Base-by-base conservation (phyloP, 2,797 vertebrate species). In the Diplodus sargus region DNA sequence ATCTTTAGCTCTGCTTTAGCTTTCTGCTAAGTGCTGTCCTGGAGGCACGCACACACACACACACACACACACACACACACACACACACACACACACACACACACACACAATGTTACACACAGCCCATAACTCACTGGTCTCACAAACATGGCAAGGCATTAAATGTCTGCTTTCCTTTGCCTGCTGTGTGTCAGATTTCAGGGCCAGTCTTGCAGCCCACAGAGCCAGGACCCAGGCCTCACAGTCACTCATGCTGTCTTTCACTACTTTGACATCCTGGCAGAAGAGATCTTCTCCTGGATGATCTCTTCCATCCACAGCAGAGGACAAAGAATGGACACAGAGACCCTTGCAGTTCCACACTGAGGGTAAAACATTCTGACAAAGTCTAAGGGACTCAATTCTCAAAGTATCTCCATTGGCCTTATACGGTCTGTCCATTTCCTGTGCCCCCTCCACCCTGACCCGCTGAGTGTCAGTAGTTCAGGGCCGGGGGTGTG, bases 91-190 rank as follows among this genome's bases (percentile, higher is more conserved):
- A 60, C 67, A 58, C 81, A 70, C 57, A 28, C 68, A 74, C 20
- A 70, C 76, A 66, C 2, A 78, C 68, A 45, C 23, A 70, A 71
- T 34, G 48, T 61, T 77, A 87, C 69, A 85, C 53, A 0, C 53
- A 74, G 72, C 76, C 64, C 73, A 78, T 69, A 70, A 75, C 69
- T 80, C 67, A 71, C 79, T 78, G 69, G 34, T 85, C 72, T 83
- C 79, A 85, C 79, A 86, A 83, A 86, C 70, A 84, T 80, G 83
- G 72, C 83, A 77, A 88, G 80, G 82, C 82, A 64, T 80, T 54
- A 4, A 62, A 78, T 63, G 70, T 77, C 74, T 78, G 64, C 68
- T 84, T 68, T 73, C 75, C 67, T 67, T 48, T 49, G 43, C 67
- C 69, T 63, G 48, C 67, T 73, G 62, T 45, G 42, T 48, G 45